Evolutionary conservation across 2,888 invertebrate species (phyloP).

Genomic region (Meta bourneti): DNA sequence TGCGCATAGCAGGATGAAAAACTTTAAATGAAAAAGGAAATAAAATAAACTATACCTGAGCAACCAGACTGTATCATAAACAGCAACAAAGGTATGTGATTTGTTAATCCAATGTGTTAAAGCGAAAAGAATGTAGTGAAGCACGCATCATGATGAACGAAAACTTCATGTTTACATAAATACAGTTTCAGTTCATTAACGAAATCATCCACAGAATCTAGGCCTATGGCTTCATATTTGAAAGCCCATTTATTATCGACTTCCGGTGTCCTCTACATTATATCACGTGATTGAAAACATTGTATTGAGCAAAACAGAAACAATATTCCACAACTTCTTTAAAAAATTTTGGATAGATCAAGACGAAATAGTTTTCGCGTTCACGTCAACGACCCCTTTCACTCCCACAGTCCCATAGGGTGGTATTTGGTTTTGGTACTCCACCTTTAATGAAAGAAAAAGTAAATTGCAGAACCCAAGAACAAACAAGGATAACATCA

Average conservation of each 20-base stretch:
- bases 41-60: constrained; percentile 45
- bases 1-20: constrained; percentile 28
- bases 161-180: constrained; percentile 76
- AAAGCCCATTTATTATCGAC: constrained; percentile 69
- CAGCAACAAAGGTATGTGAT: constrained; percentile 14
- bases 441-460: constrained; percentile 45
- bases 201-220: constrained; percentile 73
- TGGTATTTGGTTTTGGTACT: constrained; percentile 14
- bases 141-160: constrained; percentile 64
- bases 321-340: constrained; percentile 19
- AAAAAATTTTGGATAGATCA: background rate
- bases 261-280: constrained; percentile 76
- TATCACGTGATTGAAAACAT: constrained; percentile 72
- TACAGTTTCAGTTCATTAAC: constrained; percentile 57
- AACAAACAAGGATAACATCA: background rate
- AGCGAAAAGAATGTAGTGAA: constrained; percentile 33
- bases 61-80: constrained; percentile 24
- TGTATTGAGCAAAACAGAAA: constrained; percentile 1
- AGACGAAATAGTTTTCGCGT: constrained; percentile 29
- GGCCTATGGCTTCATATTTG: constrained; percentile 70
- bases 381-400: constrained; percentile 75
- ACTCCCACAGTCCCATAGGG: constrained; percentile 63
- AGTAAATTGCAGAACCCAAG: background rate
- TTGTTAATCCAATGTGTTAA: constrained; percentile 49
- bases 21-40: constrained; percentile 22